Conservation (phyloP, 2,113 vertebrate genomes). For the Callopanchax toddi region DNA sequence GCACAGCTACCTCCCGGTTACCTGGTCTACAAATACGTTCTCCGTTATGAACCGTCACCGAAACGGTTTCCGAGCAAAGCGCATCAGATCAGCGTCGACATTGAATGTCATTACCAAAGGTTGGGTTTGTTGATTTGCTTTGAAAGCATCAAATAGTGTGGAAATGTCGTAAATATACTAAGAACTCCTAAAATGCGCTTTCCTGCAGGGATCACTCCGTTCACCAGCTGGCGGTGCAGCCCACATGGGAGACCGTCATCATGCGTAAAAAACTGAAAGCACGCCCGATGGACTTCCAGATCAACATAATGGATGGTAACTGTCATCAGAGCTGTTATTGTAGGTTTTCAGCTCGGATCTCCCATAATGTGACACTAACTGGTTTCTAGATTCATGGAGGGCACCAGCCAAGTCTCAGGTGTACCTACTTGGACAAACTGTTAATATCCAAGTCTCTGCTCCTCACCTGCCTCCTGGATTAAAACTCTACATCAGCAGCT, state of each 20-base stretch:
- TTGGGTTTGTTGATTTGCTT: slow-evolving; percentile 7
- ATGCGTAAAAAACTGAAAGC: slow-evolving; percentile 60
- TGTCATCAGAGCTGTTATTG: too few relatives aligned
- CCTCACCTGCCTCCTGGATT: slow-evolving; percentile 33
- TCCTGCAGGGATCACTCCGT: slow-evolving; percentile 70
- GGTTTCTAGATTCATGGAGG: slow-evolving; percentile 65
- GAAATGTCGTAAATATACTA: neutral
- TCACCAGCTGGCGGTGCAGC: slow-evolving; percentile 62
- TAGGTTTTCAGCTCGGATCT: too few relatives aligned
- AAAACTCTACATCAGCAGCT: slow-evolving; percentile 72
- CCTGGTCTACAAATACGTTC: slow-evolving; percentile 68
- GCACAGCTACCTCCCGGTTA: slow-evolving; percentile 52
- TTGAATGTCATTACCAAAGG: slow-evolving; percentile 76
- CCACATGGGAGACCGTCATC: slow-evolving; percentile 63
- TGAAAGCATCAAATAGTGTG: neutral
- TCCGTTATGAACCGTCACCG: slow-evolving; percentile 59
- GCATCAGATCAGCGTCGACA: slow-evolving; percentile 44
- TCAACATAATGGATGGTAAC: slow-evolving; percentile 75
- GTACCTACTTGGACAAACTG: slow-evolving; percentile 64
- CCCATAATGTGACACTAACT: neutral
- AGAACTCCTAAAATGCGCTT: neutral
- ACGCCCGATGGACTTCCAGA: slow-evolving; percentile 51
- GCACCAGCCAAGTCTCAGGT: slow-evolving; percentile 31
- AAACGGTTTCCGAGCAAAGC: slow-evolving; percentile 23
- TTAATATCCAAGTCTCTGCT: slow-evolving; percentile 72